These are phyloP conservation scores for Ictalurus punctatus DNA, from an alignment of 2,113 vertebrate genomes.

Conservation along the genomic window DNA sequence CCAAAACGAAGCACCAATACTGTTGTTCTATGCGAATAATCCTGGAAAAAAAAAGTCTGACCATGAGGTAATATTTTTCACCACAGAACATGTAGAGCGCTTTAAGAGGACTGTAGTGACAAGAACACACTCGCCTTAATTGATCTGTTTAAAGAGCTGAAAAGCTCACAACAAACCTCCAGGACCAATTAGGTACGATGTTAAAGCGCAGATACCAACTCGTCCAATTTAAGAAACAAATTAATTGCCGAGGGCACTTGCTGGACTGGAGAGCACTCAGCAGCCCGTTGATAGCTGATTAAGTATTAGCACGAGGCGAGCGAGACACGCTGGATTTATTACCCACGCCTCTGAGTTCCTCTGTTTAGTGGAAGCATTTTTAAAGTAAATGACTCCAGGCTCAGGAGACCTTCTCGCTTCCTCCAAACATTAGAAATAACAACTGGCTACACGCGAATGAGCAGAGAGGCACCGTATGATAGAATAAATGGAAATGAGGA, in stretches of 20 bases:
- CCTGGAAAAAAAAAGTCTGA: not conserved
- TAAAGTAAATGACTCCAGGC: constrained; percentile 53
- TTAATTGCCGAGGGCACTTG: constrained; percentile 53
- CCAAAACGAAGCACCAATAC: not conserved
- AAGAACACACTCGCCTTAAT: constrained; percentile 29
- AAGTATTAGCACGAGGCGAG: constrained; percentile 45
- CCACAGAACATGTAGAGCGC: not conserved
- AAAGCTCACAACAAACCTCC: constrained; percentile 26
- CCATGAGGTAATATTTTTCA: constrained; percentile 13
- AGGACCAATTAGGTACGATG: constrained; percentile 53
- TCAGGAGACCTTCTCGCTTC: constrained; percentile 50
- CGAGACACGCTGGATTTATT: constrained; percentile 49
- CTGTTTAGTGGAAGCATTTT: constrained; percentile 52
- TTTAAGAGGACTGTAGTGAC: constrained; percentile 29
- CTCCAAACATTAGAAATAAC: constrained; percentile 55
- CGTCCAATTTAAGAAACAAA: constrained; percentile 58
- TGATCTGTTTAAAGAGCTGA: constrained; percentile 38
- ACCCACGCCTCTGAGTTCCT: constrained; percentile 47
- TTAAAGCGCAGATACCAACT: constrained; percentile 47
- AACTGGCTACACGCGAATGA: constrained; percentile 25
- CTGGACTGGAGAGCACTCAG: constrained; percentile 49
- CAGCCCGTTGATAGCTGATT: constrained; percentile 53
- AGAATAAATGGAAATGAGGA: constrained; percentile 38
- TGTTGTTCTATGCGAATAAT: not conserved
- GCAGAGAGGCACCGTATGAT: not conserved